Evolutionary conservation across 2,113 vertebrate genomes (phyloP).

Genomic region (Dasypus novemcinctus): DNA sequence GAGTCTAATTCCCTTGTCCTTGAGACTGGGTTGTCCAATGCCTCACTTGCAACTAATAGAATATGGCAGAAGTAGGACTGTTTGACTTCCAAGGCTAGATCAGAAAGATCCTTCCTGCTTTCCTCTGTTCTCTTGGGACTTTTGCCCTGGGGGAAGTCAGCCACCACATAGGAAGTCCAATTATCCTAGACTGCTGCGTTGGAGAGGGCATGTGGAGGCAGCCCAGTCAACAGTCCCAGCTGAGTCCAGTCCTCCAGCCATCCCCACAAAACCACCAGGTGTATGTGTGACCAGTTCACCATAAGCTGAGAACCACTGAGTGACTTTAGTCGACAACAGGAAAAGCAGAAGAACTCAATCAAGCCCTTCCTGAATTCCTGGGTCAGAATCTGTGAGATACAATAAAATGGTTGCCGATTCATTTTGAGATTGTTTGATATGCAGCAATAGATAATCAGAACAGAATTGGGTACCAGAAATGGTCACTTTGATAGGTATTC

Average conservation of each 20-base stretch:
- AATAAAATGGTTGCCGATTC: neutral
- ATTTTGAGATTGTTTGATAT: rapidly evolving
- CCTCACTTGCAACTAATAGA: neutral
- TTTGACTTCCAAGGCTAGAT: neutral
- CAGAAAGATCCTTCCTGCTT: neutral
- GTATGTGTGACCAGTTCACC: rapidly evolving
- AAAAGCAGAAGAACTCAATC: too few relatives aligned
- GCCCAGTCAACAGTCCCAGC: neutral
- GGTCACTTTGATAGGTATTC: neutral
- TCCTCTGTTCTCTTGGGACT: neutral
- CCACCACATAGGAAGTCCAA: neutral
- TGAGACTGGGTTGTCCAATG: neutral
- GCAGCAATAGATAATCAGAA: neutral
- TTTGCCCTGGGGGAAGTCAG: neutral
- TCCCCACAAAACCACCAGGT: neutral
- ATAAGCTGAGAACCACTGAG: neutral
- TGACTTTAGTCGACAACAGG: rapidly evolving
- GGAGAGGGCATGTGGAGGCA: rapidly evolving
- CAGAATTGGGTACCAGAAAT: neutral
- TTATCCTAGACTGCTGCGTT: rapidly evolving
- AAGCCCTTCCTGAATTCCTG: rapidly evolving
- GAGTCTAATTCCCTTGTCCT: neutral
- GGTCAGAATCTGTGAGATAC: neutral
- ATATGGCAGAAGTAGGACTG: neutral
- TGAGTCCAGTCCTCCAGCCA: neutral